These are phyloP conservation scores for Promerops cafer DNA, from an alignment of 2,113 vertebrate genomes.

Conservation along the genomic window DNA sequence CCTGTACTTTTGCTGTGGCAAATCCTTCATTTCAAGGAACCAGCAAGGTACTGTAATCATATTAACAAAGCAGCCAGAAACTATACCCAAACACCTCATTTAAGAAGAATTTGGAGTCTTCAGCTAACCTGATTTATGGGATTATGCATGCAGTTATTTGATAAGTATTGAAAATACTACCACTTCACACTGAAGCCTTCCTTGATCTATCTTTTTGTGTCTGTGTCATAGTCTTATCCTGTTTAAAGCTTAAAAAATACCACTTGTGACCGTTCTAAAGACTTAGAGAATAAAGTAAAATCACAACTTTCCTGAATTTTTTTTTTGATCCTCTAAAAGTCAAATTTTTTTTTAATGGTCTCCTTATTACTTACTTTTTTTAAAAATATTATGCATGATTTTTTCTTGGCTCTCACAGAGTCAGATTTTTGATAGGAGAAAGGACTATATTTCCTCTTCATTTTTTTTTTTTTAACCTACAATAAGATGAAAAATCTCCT, in stretches of 20 bases:
- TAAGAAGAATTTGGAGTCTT: conserved; percentile 60
- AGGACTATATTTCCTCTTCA: conserved; percentile 16
- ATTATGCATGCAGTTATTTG: conserved; percentile 69
- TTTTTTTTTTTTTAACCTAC: conserved; percentile 34
- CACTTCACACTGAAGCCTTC: conserved; percentile 40
- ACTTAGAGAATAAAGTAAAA: conserved; percentile 29
- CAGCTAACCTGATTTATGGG: conserved; percentile 65
- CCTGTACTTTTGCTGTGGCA: conserved; percentile 46
- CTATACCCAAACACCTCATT: conserved; percentile 62
- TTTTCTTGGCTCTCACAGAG: conserved; percentile 56
- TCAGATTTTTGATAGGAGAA: conserved; percentile 62
- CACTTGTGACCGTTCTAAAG: conserved; percentile 13
- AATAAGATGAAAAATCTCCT: conserved; percentile 59
- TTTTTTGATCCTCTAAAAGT: conserved; percentile 24
- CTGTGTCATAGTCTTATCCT: conserved; percentile 54
- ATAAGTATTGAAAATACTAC: conserved; percentile 62
- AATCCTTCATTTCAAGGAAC: conserved; percentile 64
- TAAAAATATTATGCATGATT: conserved; percentile 42
- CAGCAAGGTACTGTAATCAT: conserved; percentile 68
- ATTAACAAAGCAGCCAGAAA: conserved; percentile 69
- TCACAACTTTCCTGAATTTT: conserved; percentile 21
- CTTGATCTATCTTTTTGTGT: conserved; percentile 50
- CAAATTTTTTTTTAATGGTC: conserved; percentile 40
- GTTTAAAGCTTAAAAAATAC: conserved; percentile 57
- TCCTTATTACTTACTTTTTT: conserved; percentile 32